Conservation (phyloP, 2,113 vertebrate genomes). For the Hippoglossus stenolepis region DNA sequence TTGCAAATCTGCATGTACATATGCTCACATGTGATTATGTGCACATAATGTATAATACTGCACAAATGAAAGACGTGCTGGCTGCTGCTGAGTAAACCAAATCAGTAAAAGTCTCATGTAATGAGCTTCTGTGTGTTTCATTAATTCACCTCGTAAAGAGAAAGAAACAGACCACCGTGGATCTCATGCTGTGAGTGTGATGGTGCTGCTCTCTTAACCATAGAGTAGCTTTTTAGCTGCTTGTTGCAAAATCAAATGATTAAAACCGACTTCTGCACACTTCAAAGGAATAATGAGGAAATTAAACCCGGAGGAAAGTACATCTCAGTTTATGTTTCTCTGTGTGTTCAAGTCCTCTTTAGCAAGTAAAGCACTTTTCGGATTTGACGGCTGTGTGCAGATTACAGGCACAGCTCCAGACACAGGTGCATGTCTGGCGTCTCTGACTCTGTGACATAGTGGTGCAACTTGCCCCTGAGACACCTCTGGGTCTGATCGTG, state of each 20-base stretch:
- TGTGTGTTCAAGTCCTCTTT: not conserved
- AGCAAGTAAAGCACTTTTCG: not conserved
- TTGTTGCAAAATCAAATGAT: slow-evolving; percentile 4
- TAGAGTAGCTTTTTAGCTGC: slow-evolving; percentile 12
- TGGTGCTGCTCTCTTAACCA: not conserved
- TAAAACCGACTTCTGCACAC: not conserved
- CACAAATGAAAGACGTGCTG: slow-evolving; percentile 7
- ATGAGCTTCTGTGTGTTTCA: slow-evolving; percentile 46
- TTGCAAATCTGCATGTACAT: not conserved
- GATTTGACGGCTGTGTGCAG: slow-evolving; percentile 18
- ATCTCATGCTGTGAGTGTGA: not conserved
- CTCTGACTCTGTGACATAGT: slow-evolving; percentile 50
- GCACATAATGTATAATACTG: slow-evolving; percentile 15
- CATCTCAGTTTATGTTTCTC: not conserved
- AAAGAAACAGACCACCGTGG: slow-evolving; percentile 32
- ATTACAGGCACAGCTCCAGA: slow-evolving; percentile 44
- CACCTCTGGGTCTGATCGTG: slow-evolving; percentile 45
- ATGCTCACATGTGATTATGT: not conserved
- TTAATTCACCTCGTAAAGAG: slow-evolving; percentile 63
- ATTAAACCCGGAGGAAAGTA: not conserved
- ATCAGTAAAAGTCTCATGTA: slow-evolving; percentile 33
- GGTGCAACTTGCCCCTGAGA: slow-evolving; percentile 39
- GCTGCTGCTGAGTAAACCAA: not conserved
- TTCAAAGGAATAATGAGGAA: not conserved
- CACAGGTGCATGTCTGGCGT: slow-evolving; percentile 53